phyloP scores from a whole-genome alignment of 35 echinoderm and acorn worm genomes.

The Chiridota heheva region DNA sequence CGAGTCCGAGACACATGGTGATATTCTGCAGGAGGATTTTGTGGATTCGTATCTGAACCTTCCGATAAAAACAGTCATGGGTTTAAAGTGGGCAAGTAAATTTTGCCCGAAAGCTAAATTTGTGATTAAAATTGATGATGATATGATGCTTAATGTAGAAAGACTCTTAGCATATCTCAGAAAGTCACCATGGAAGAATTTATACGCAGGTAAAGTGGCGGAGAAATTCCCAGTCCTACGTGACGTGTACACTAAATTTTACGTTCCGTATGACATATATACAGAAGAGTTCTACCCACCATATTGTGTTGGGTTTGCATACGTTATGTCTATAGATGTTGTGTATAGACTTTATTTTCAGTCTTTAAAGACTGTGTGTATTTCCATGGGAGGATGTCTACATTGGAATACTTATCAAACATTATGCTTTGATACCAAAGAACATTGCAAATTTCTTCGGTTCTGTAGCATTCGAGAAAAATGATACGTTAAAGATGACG shows the following conservation, averaged over 20 bases:
- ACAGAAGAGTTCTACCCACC: conserved; percentile 50
- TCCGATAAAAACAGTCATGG: conserved; percentile 66
- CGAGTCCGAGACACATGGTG: conserved; percentile 31
- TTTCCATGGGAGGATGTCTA: conserved; percentile 70
- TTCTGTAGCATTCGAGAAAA: neutral
- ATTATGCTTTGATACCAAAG: conserved; percentile 7
- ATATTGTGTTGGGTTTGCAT: conserved; percentile 49
- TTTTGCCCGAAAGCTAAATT: conserved; percentile 57
- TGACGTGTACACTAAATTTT: conserved; percentile 33
- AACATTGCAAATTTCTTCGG: conserved; percentile 24
- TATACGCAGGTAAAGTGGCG: conserved; percentile 23
- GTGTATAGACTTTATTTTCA: conserved; percentile 27
- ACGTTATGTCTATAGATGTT: conserved; percentile 63
- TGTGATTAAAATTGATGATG: conserved; percentile 73
- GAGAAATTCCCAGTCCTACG: conserved; percentile 19
- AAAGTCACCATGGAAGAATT: conserved; percentile 38
- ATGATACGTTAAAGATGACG: conserved; percentile 4
- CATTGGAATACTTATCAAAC: conserved; percentile 42
- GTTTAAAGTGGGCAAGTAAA: conserved; percentile 59
- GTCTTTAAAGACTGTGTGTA: conserved; percentile 25
- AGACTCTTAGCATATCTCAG: conserved; percentile 19
- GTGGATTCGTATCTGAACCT: conserved; percentile 57
- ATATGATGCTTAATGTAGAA: conserved; percentile 55
- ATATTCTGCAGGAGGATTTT: conserved; percentile 74
- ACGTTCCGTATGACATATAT: conserved; percentile 36